Percentiles rank a stretch among this genome's conserved stretches.
These are phyloP conservation scores for Microtus ochrogaster DNA, from an alignment of 2,113 vertebrate genomes.

Conservation along the genomic window DNA sequence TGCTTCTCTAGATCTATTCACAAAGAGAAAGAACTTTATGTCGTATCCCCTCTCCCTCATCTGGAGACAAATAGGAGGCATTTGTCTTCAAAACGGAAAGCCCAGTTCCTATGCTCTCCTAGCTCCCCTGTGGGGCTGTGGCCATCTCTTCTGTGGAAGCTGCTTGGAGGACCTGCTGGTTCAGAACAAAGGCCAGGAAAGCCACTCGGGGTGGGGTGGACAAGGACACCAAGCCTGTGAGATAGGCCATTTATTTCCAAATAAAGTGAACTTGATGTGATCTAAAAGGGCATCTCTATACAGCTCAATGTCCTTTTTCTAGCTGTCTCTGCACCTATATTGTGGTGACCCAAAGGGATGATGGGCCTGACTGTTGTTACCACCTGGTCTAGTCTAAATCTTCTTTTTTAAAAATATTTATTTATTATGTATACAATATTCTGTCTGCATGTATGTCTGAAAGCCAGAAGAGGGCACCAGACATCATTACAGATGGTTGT, in stretches of 20 bases:
- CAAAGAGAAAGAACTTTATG: background rate
- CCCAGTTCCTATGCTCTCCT: background rate
- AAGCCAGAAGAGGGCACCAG: too few relatives aligned
- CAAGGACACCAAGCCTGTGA: background rate
- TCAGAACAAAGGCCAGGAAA: slow-evolving; percentile 35
- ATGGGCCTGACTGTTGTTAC: background rate
- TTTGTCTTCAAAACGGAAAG: background rate
- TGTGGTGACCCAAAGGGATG: background rate
- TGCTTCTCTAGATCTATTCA: background rate
- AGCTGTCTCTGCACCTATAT: background rate
- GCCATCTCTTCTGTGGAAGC: background rate
- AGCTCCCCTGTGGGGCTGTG: background rate
- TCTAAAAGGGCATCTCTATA: slow-evolving; percentile 43
- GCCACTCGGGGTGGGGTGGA: background rate
- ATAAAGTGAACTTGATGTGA: slow-evolving; percentile 40
- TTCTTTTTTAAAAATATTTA: too few relatives aligned
- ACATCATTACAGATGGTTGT: too few relatives aligned
- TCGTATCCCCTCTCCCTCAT: background rate
- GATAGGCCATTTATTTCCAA: slow-evolving; percentile 40
- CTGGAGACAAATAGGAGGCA: slow-evolving; percentile 21
- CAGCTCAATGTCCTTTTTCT: background rate
- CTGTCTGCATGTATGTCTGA: too few relatives aligned
- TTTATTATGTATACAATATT: too few relatives aligned
- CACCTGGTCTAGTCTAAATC: slow-evolving; percentile 43
- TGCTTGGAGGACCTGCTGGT: background rate